Evolutionary conservation across 2,797 vertebrate species (phyloP), one percentile per base, ranked within the genome.

Genomic region (Iguana delicatissima): DNA sequence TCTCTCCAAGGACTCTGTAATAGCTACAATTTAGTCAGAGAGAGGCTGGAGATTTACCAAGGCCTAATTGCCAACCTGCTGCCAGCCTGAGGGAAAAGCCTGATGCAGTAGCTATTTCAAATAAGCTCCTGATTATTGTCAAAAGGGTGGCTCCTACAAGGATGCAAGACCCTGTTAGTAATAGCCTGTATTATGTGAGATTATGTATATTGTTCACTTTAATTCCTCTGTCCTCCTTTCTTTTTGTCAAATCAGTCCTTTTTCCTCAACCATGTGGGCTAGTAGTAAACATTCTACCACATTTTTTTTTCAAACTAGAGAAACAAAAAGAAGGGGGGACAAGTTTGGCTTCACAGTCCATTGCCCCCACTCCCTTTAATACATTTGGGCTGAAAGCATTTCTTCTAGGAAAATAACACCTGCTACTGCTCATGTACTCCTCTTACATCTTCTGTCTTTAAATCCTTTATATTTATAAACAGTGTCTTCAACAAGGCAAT

Each of bases 331-430:
- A 85, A 0, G 50, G 52, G 20, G 89, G 20, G 81, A 89, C 46
- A 90, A 57, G 9, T 74, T 95, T 79, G 18, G 8, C 85, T 95
- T 86, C 52, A 9, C 77, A 76, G 0, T 89, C 92, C 89, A 92
- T 93, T 22, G 3, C 86, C 42, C 3, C 77, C 35, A 32, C 35
- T 52, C 35, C n/a, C 14, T 50, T 13, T 22, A 80, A 84, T 93
- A 84, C 38, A 86, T 88, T 93, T 93, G 72, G 90, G 93, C 95
- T 95, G 91, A 94, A 95, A 94, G 18, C 90, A 89, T 93, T 91
- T 95, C 46, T 93, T 92, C 29, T 69, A 91, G 84, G 90, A 92
- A 94, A 96, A 93, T 91, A 96, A 92, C 80, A 90, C 93, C 93
- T 96, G 89, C 89, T 94, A 77, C 64, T 84, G 80, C 90, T 96